Evolutionary conservation across 1,140 invertebrate genomes (phyloP), one percentile per base, ranked within the genome.

Genomic region (Drosophila pallidifrons): DNA sequence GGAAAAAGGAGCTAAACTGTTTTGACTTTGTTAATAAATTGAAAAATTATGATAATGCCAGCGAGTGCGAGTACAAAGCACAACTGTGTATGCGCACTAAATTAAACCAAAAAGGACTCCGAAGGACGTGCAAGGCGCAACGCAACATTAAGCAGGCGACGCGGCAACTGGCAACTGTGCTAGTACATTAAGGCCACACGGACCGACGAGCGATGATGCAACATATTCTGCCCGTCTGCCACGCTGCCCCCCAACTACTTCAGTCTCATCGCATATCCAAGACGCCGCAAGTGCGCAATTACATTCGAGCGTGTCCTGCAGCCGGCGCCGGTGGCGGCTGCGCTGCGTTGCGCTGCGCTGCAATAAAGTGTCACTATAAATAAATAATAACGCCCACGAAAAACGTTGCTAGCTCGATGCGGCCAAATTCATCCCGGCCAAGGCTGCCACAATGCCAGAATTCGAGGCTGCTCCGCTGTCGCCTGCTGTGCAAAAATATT

Each of bases 11-110:
- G 66, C 85, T 89, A 88, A 88, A 88, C 85, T 88, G 85, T 88
- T 88, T 88, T 88, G 85, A 88, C 85, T 88, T 88, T 88, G 85
- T 88, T 88, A 88, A 88, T 88, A 88, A 88, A 88, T 88, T 90
- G 85, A 85, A 88, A 85, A 88, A 89, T 88, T 88, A 88, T 88
- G 85, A 89, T 88, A 88, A 88, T 88, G 81, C 75, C 68, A 15
- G 20, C 32, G 72, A 32, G 30, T 57, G 77, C 66, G 32, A 61
- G 58, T 43, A 49, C 46, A 15, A 61, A 35, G 61, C 20, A 41
- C 35, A 41, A 54, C 35, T 85, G 77, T 83, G 81, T 81, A 81
- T 81, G 82, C 75, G 73, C 81, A 87, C 68, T 88, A 88, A 88
- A 87, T 86, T 86, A 79, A 89, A 80, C 69, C 77, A 66, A 69